Base-by-base conservation (phyloP, 2,797 vertebrate species). In the Pelobates cultripes region DNA sequence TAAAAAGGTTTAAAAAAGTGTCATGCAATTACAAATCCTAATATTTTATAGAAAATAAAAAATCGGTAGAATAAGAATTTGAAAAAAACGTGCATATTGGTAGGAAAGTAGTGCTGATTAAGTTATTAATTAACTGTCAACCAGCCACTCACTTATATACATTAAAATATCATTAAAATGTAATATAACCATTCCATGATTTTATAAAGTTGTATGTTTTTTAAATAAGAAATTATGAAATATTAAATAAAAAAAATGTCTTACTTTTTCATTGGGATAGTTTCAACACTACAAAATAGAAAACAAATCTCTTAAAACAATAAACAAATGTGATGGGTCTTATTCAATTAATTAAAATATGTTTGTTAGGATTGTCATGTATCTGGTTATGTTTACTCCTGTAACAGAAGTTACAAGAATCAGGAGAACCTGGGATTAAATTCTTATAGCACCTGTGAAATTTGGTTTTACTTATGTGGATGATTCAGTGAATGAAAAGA, bases 181-280 rank as follows among this genome's bases (percentile, higher is more conserved):
- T 2, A 47, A 47, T 47, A 47, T 47, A 47, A 51, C 47, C 47
- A 5, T 51, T 51, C 47, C 10, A 51, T 51, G 47, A 51, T 5
- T 6, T 51, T 51, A 51, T 51, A 51, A 51, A 51, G 47, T 10
- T 51, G 47, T 10, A 6, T 51, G 5, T 10, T 51, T 51, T 10
- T 70, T 10, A n/a, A 43, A 47, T n/a, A 67, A 73, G 51, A 60
- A 75, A 74, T 84, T 68, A 76, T 83, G 47, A 51, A 51, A 51
- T 51, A 51, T 51, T 87, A 83, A 75, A 78, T 28, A 28, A 28
- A 28, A 28, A 28, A 91, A 91, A 86, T 80, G 78, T 92, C 95
- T 98, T 97, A 97, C 87, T 64, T 96, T 95, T 97, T 96, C 95
- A 96, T 93, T 88, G 93, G 92, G 89, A 96, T 90, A 93, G 90